Conservation (phyloP, 2,797 vertebrate species). For the Phalanger gymnotis region DNA sequence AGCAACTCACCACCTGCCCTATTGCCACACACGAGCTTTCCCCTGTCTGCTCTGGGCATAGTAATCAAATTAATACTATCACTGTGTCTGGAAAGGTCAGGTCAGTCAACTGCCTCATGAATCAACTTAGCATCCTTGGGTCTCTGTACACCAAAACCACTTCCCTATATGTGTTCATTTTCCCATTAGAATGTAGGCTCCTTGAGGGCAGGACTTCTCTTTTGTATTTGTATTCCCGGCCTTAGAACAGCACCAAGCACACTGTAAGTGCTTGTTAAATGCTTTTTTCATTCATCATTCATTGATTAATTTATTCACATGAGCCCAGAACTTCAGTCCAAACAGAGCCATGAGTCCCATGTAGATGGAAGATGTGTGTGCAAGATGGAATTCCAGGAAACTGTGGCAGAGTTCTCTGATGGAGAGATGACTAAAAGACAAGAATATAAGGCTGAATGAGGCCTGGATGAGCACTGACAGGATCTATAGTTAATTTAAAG, state of each 20-base stretch:
- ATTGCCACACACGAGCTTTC: not conserved
- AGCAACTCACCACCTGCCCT: not conserved
- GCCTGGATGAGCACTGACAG: not conserved
- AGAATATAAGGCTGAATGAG: not conserved
- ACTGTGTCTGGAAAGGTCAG: not conserved
- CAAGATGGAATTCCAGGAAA: not conserved
- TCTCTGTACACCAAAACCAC: not conserved
- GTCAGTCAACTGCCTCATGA: not conserved
- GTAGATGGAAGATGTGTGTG: not conserved
- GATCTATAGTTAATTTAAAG: not conserved
- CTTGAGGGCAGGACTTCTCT: not conserved
- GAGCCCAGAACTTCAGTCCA: not conserved
- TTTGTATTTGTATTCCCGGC: not conserved
- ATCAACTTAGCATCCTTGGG: not conserved
- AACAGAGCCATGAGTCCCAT: not conserved
- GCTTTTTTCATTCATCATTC: not conserved
- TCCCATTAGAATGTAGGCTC: not conserved
- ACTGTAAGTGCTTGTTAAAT: not conserved
- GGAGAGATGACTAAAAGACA: not conserved
- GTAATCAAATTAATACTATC: not conserved
- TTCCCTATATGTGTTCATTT: not conserved
- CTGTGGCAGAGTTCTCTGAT: not conserved
- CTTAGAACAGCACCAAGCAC: not conserved
- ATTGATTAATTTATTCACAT: not conserved
- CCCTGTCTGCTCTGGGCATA: not conserved